Percentiles rank a stretch among this genome's conserved stretches.
These are phyloP conservation scores for Proisotoma minuta DNA, from an alignment of 2,888 invertebrate species.

Conservation along the genomic window DNA sequence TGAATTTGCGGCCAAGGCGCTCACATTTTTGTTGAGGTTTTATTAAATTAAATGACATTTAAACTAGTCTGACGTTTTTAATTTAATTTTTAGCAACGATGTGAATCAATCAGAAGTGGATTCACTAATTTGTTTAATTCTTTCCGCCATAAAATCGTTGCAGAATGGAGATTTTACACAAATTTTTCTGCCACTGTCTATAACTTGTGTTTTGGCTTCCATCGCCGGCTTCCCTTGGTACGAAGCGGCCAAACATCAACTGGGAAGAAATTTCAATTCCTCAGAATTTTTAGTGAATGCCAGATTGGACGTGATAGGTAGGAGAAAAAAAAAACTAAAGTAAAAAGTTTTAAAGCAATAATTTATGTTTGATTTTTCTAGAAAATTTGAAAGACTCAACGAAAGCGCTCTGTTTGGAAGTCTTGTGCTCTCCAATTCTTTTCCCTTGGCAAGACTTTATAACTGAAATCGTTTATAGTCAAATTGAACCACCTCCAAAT, in stretches of 20 bases:
- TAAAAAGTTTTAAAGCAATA: neutral
- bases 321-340: neutral
- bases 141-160: slow-evolving; percentile 7
- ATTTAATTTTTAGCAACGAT: no score
- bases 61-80: no score
- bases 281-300: no score
- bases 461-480: neutral
- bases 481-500: neutral
- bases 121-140: no score
- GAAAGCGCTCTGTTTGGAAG: neutral
- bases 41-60: no score
- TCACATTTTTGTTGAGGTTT: no score
- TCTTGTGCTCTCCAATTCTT: slow-evolving; percentile 13
- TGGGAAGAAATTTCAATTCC: neutral
- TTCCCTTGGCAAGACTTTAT: slow-evolving; percentile 18
- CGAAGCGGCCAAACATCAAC: no score
- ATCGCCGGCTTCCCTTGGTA: slow-evolving; percentile 22
- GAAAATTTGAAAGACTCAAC: neutral
- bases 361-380: neutral
- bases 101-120: no score
- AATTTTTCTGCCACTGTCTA: neutral
- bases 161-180: slow-evolving; percentile 12
- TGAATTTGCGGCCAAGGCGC: no score
- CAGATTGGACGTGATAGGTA: no score
- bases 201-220: neutral